Base-by-base conservation (phyloP, 2,888 invertebrate species). In the Chymomyza amoena region DNA sequence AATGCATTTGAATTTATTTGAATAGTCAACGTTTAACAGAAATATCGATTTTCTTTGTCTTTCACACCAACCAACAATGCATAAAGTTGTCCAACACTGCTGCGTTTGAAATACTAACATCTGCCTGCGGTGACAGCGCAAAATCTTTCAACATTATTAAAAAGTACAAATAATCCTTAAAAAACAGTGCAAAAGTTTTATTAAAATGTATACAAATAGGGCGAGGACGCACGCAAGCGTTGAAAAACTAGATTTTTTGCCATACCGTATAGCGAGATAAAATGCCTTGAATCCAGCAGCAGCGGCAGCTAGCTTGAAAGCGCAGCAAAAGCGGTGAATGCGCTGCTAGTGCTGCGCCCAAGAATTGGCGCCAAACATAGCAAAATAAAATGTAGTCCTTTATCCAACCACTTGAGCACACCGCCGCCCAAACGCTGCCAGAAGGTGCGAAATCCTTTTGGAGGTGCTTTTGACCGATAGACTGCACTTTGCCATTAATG, bases 381-480 rank as follows among this genome's bases (percentile, higher is more conserved):
- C 32, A 79, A 62, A 76, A 70, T 52, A 63, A 88, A 69, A 36
- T 70, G 15, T 51, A 89, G 76, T 75, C 89, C 80, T 72, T 85
- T 65, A 64, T 66, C 69, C 5, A 20, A n/a, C n/a, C n/a, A 69
- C 2, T 66, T 70, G 15, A 78, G 87, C 72, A 94, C 94, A 4
- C 94, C 94, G 18, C 94, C 94, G 0, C 87, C 90, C 5, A 93
- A 94, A 20, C 91, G 93, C 25, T 90, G 93, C 75, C 92, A 93
- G 0, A 93, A 92, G 81, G 92, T 94, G 51, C 91, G 92, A 66
- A 95, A 95, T 91, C 95, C 95, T 6, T 95, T 95, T 80, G 94
- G 95, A 75, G 91, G 92, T 0, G 93, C 93, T n/a, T 32, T 86
- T 94, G 68, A 92, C 93, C 0, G 94, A 93, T 61, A 93, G 93